Base-by-base conservation (phyloP, 2,113 vertebrate genomes). In the Delphinapterus leucas region DNA sequence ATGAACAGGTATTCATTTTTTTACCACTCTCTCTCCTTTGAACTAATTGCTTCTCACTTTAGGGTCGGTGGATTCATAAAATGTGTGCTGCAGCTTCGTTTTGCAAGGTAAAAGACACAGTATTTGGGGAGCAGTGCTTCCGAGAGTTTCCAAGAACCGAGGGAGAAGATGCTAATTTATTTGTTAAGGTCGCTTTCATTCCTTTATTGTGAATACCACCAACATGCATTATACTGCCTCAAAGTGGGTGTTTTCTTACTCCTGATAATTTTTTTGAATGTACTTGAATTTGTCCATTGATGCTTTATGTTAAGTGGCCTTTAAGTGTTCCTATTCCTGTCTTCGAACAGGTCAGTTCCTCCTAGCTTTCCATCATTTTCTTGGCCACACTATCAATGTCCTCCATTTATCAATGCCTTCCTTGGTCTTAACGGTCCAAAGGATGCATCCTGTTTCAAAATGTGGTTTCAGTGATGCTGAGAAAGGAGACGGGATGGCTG, bases 321-420 rank as follows among this genome's bases (percentile, higher is more conserved):
- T 87, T 90, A 71, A 58, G 38, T 47, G 3, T 70, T 91, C 82
- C 58, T 88, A 1, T 49, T 70, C 6, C 53, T 77, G 31, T 74
- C 74, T 93, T 88, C 28, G 31, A 71, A 84, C 47, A 90, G 53
- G 26, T 87, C 53, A 77, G 0, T 84, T 76, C 77, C 68, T 95
- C 49, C 58, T 55, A 87, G 77, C 20, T 94, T 73, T 88, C 77
- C 21, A 53, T 90, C 81, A 65, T 96, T 97, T 81, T 93, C 61
- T 55, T 88, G 68, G 28, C 68, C 33, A 28, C n/a, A 25, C 18
- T 61, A 17, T 91, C 90, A 94, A 65, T 95, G 68, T 76, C 73
- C 65, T 95, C 74, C 60, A 81, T 93, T 87, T 93, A 74, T 97
- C 85, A 93, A 17, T 77, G 90, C 84, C 88, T 80, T 15, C 33